Evolutionary conservation across 2,797 vertebrate genomes (phyloP), one percentile per base, ranked within the genome.

Genomic region (Pseudopleuronectes americanus): DNA sequence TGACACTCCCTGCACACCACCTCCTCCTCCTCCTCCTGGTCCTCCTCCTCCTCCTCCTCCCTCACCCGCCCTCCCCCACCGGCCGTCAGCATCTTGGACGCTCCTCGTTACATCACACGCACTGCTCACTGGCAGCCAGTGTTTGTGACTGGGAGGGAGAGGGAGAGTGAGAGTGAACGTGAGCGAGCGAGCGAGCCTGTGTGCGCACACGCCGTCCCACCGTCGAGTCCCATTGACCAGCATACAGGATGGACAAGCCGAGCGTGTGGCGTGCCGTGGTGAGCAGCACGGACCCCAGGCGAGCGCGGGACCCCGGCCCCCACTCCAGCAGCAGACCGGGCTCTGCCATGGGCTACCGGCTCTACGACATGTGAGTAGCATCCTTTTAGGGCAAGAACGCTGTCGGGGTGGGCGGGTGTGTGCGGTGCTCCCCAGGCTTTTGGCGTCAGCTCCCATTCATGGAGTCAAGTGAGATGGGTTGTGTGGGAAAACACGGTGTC

Each of bases 321-420:
- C 89, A 87, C 45, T 73, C 87, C 12, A 89, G 83, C 12, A 89
- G 83, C 82, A 86, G 90, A 85, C 89, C 89, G 28, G 84, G 91
- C 74, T 93, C 92, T 3, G 95, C 95, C 87, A 97, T 98, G 96
- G 97, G 96, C 62, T 97, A 96, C 93, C 92, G 96, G 89, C 96
- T 97, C 90, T 96, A 96, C 87, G 96, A 96, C 92, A 96, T 98
- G 97, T 99, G 95, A 99, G 97, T 99, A 96, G 57, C 76, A 31
- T 31, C 28, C 6, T 28, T 31, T 31, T 4, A 0, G 2, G 28
- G 28, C 6, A 1, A 31, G 28, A 8, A 31, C 28, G 7, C 28
- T 0, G 38, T n/a, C 3, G 5, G 16, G 22, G 33, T 12, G 68
- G 56, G 31, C 41, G 53, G 72, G 4, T 31, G 19, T 68, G 63